Conservation (phyloP, 1,140 invertebrate species). For the Conopomorpha cramerella region DNA sequence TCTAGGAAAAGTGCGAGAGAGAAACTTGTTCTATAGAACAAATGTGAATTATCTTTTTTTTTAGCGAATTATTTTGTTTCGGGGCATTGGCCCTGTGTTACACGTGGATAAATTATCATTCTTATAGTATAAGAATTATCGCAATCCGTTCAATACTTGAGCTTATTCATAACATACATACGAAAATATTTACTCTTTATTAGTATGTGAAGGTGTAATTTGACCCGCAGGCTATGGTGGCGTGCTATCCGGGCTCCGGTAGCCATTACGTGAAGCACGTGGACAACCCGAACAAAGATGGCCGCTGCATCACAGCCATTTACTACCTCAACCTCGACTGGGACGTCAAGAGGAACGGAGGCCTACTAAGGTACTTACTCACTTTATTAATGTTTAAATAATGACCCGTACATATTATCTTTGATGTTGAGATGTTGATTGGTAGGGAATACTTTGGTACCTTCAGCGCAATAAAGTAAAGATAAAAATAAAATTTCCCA, state of each 20-base stretch:
- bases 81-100: not conserved
- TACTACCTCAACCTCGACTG: conserved; percentile 96
- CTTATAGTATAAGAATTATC: too few species aligned
- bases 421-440: too few species aligned
- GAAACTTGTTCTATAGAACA: too few species aligned
- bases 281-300: conserved; percentile 96
- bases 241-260: conserved; percentile 92
- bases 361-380: conserved; percentile 59
- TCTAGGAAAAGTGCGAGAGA: too few species aligned
- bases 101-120: too few species aligned
- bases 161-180: too few species aligned
- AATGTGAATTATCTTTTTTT: too few species aligned
- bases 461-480: too few species aligned
- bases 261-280: conserved; percentile 95
- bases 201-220: not conserved
- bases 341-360: conserved; percentile 75
- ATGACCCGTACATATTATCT: not conserved
- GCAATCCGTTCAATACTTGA: too few species aligned
- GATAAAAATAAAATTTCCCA: too few species aligned
- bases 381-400: not conserved
- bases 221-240: conserved; percentile 87
- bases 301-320: conserved; percentile 92
- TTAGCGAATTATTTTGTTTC: not conserved
- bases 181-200: too few species aligned
- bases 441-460: too few species aligned